A percentile compares a stretch with the other conserved stretches of the same genome.
phyloP scores from a whole-genome alignment of 2,888 invertebrate species.

The Polylopha cassiicola region DNA sequence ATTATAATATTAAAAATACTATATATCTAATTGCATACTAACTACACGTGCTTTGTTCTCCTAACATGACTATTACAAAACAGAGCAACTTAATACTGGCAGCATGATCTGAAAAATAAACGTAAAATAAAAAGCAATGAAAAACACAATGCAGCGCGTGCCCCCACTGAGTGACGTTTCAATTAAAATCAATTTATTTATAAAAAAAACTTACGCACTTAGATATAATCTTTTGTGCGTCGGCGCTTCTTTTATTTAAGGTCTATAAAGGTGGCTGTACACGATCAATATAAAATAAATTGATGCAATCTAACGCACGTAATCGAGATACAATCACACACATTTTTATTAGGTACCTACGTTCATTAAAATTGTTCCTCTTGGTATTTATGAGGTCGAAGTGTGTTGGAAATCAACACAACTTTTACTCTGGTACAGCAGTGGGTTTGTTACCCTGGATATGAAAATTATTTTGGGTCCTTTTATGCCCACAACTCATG shows the following conservation, averaged over 20 bases:
- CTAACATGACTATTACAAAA: conserved; percentile 6
- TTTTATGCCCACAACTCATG: no score
- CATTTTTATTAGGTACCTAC: no score
- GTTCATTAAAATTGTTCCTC: no score
- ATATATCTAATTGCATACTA: no score
- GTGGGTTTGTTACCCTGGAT: no score
- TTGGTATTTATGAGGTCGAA: no score
- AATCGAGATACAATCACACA: no score
- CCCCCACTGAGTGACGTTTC: conserved; percentile 48
- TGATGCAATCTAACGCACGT: no score
- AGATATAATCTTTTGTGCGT: conserved; percentile 44
- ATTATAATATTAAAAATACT: no score
- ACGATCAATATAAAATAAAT: conserved; percentile 1
- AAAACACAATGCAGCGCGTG: conserved; percentile 29
- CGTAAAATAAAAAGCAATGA: conserved; percentile 8
- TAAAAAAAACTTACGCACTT: conserved; percentile 34
- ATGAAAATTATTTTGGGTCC: no score
- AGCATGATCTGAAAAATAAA: background rate
- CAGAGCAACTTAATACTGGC: conserved; percentile 3
- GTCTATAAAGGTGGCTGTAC: conserved; percentile 26
- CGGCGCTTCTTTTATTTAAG: conserved; percentile 46
- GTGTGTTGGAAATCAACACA: no score
- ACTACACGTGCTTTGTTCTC: conserved; percentile 1
- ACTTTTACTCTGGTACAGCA: no score
- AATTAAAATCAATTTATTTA: conserved; percentile 57